Evolutionary conservation across 64 coral and sea anemone species (phyloP).

Genomic region (Trachythela sp.): DNA sequence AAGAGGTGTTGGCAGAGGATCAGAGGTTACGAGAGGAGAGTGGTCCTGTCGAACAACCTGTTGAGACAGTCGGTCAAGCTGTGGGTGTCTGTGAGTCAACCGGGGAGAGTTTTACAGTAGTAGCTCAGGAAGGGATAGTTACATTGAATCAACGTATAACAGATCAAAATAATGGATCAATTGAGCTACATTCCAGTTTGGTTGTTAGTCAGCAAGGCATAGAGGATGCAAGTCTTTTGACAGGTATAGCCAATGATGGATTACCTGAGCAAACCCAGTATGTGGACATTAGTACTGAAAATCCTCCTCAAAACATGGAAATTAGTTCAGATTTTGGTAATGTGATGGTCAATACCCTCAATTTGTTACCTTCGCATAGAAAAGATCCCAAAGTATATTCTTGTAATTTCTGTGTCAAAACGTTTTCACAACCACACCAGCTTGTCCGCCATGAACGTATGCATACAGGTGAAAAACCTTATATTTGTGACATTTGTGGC

Average conservation of each 20-base stretch:
- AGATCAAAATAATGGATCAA: neutral
- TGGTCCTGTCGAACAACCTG: too few species aligned
- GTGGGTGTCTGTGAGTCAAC: neutral
- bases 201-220: neutral
- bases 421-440: neutral
- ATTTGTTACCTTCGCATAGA: neutral
- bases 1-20: neutral
- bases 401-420: neutral
- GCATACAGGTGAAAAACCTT: neutral
- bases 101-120: neutral
- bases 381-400: neutral
- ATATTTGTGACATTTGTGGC: neutral
- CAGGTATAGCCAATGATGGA: neutral
- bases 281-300: neutral
- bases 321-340: constrained; percentile 9
- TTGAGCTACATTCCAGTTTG: neutral
- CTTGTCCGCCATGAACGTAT: neutral
- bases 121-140: neutral
- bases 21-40: neutral
- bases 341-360: neutral
- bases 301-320: constrained; percentile 1
- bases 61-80: neutral
- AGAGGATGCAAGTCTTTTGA: neutral
- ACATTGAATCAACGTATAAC: neutral
- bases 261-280: neutral